Conservation (phyloP, 2,797 vertebrate genomes). For the Gephyroberyx darwinii region DNA sequence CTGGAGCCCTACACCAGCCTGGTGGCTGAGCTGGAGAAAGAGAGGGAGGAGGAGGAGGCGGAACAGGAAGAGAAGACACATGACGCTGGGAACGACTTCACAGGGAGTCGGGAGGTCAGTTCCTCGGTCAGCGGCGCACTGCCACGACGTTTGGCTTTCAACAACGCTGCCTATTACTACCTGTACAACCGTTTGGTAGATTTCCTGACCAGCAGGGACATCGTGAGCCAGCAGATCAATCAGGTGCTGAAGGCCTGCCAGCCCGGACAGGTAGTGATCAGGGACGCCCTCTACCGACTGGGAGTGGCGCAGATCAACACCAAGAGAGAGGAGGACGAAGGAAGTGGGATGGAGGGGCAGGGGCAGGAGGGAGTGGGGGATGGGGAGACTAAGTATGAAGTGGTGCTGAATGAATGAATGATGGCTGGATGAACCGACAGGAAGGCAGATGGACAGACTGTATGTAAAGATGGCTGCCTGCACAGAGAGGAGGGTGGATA, state of each 20-base stretch:
- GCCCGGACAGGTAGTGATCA: slow-evolving; percentile 95
- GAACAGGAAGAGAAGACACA: slow-evolving; percentile 20
- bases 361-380: slow-evolving; percentile 43
- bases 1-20: slow-evolving; percentile 85
- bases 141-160: slow-evolving; percentile 83
- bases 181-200: slow-evolving; percentile 96
- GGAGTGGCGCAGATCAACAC: slow-evolving; percentile 96
- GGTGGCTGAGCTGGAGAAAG: slow-evolving; percentile 72
- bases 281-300: slow-evolving; percentile 92
- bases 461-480: slow-evolving; percentile 2
- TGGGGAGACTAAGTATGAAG: background rate
- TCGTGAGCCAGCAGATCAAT: slow-evolving; percentile 93
- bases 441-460: background rate
- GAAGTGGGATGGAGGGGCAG: slow-evolving; percentile 38
- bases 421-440: background rate
- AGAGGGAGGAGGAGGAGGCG: slow-evolving; percentile 65
- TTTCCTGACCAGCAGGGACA: slow-evolving; percentile 93
- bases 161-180: slow-evolving; percentile 95
- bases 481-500: background rate
- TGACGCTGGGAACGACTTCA: background rate
- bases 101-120: slow-evolving; percentile 20
- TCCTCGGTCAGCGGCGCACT: slow-evolving; percentile 40
- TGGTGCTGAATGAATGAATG: background rate
- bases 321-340: slow-evolving; percentile 81
- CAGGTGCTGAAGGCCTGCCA: slow-evolving; percentile 93